These are phyloP conservation scores for Chionomys nivalis DNA, from an alignment of 2,113 vertebrate species.

Conservation along the genomic window DNA sequence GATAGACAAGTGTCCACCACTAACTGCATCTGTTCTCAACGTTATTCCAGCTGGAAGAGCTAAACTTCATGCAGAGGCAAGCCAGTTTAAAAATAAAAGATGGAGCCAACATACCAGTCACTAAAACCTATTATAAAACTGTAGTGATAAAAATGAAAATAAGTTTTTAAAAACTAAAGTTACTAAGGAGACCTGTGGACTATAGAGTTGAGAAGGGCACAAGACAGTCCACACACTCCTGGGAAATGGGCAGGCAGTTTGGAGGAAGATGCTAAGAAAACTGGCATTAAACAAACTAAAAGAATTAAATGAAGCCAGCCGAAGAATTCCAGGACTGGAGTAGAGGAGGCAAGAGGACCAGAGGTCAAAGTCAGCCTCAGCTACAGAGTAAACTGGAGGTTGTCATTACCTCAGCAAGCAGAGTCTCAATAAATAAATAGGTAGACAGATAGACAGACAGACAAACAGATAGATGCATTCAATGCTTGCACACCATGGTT, in stretches of 20 bases:
- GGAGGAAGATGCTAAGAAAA: neutral
- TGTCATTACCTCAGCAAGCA: too few species aligned
- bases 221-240: neutral
- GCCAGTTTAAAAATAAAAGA: neutral
- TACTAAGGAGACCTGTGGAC: neutral
- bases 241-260: too few species aligned
- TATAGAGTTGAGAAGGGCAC: neutral
- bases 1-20: neutral
- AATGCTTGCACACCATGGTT: neutral
- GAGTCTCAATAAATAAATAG: too few species aligned
- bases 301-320: neutral
- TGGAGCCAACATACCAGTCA: neutral
- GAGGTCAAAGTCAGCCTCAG: neutral
- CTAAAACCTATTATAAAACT: neutral
- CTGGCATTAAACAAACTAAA: neutral
- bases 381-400: neutral
- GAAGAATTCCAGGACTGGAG: neutral
- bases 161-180: neutral
- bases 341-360: too few species aligned
- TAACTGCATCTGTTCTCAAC: neutral
- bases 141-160: neutral
- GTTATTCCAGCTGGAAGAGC: neutral
- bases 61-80: neutral
- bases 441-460: too few species aligned
- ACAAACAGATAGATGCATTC: too few species aligned